Conservation (phyloP, 53 echinoderm and acorn worm species). For the Arbacia lixula region DNA sequence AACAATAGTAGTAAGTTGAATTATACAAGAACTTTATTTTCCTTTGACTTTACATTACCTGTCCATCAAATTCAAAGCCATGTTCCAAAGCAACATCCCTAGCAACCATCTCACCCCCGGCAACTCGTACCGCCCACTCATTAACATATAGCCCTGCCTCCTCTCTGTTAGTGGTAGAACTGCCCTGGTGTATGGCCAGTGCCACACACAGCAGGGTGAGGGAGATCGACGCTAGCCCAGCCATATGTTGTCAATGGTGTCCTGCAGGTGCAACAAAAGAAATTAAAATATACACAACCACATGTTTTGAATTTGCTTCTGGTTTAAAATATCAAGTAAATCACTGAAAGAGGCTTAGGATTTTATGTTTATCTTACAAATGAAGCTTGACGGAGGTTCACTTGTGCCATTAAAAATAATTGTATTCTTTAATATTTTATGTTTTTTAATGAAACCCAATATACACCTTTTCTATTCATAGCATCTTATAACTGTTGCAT, state of each 20-base stretch:
- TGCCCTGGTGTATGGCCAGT: too few relatives aligned
- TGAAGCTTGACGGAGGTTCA: not conserved
- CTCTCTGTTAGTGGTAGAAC: not conserved
- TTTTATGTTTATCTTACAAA: not conserved
- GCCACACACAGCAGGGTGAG: not conserved
- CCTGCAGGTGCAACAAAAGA: not conserved
- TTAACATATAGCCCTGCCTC: slow-evolving; percentile 64
- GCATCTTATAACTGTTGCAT: too few relatives aligned
- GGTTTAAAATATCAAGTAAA: not conserved
- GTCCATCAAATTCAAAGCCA: slow-evolving; percentile 70
- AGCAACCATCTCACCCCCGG: slow-evolving; percentile 76
- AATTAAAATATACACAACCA: not conserved
- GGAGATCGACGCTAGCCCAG: not conserved
- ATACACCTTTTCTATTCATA: too few relatives aligned
- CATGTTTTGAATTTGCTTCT: not conserved
- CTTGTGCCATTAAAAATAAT: not conserved
- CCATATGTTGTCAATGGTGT: not conserved
- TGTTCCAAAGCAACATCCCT: slow-evolving; percentile 75
- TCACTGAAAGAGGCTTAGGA: not conserved
- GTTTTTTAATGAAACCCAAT: not conserved
- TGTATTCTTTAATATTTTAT: not conserved
- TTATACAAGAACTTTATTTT: not conserved
- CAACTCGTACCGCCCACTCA: slow-evolving; percentile 87
- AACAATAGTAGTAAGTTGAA: too few relatives aligned
- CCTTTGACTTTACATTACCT: slow-evolving; percentile 56